A percentile compares a stretch with the other conserved stretches of the same genome.
phyloP scores from a whole-genome alignment of 1,140 invertebrate species.

The Mizuhopecten yessoensis region DNA sequence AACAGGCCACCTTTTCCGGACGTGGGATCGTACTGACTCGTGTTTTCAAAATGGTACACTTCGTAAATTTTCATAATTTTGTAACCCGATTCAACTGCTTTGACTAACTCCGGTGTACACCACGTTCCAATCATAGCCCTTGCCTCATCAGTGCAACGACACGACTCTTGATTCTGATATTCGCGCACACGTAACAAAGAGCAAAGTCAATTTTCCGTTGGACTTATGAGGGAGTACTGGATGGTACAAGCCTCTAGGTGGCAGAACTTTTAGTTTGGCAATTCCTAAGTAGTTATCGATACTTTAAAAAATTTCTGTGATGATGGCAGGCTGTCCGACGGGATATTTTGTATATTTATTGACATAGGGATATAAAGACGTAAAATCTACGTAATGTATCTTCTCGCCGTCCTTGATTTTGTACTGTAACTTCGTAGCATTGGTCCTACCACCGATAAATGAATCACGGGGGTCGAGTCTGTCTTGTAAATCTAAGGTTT shows the following conservation, averaged over 20 bases:
- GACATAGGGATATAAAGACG: conserved; percentile 55
- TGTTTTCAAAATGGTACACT: conserved; percentile 77
- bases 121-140: conserved; percentile 80
- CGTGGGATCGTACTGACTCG: conserved; percentile 71
- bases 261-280: conserved; percentile 57
- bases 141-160: conserved; percentile 62
- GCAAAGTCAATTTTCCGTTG: conserved; percentile 57
- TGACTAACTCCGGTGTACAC: conserved; percentile 78
- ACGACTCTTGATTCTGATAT: conserved; percentile 45
- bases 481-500: conserved; percentile 47
- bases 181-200: conserved; percentile 58
- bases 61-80: conserved; percentile 79
- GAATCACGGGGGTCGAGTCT: conserved; percentile 53
- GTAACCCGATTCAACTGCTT: conserved; percentile 80
- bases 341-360: conserved; percentile 60
- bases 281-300: conserved; percentile 56
- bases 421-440: conserved; percentile 57
- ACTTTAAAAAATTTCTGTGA: conserved; percentile 52
- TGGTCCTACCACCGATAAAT: conserved; percentile 61
- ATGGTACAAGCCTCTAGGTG: conserved; percentile 46
- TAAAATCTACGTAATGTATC: conserved; percentile 56
- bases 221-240: conserved; percentile 54
- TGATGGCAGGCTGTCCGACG: conserved; percentile 55
- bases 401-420: conserved; percentile 50
- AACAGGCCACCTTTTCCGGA: conserved; percentile 57